phyloP scores from a whole-genome alignment of 2,113 vertebrate species.

The Boulengeromyrus knoepffleri region DNA sequence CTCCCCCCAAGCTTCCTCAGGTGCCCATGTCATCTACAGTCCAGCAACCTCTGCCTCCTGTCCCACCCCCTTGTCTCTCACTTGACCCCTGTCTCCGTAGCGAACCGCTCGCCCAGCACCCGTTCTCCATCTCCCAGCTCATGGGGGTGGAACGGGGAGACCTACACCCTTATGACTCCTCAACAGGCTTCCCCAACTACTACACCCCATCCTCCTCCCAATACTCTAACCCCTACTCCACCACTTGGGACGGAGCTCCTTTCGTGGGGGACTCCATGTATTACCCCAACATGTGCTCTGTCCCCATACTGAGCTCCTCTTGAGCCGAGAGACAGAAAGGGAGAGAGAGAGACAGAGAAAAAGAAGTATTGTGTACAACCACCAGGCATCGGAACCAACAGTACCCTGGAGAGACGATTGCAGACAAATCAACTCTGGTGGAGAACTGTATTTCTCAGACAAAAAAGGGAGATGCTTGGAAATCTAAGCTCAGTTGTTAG shows the following conservation, averaged over 20 bases:
- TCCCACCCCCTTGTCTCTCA: conserved; percentile 14
- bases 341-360: not conserved
- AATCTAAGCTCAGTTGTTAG: not conserved
- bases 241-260: conserved; percentile 22
- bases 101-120: conserved; percentile 23
- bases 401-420: not conserved
- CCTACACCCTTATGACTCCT: conserved; percentile 22
- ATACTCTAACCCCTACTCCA: conserved; percentile 9
- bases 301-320: conserved; percentile 36
- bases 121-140: conserved; percentile 38
- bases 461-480: not conserved
- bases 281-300: conserved; percentile 34
- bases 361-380: not conserved
- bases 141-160: conserved; percentile 29
- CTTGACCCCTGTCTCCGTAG: conserved; percentile 20
- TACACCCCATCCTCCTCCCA: conserved; percentile 3
- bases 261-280: conserved; percentile 21
- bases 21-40: not conserved
- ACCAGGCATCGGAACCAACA: not conserved
- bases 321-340: conserved; percentile 7
- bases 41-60: conserved; percentile 9
- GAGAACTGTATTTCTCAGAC: not conserved
- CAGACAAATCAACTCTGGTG: not conserved
- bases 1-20: not conserved
- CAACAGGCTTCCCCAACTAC: conserved; percentile 24